phyloP scores from a whole-genome alignment of 2,113 vertebrate species.

The Osmerus mordax region DNA sequence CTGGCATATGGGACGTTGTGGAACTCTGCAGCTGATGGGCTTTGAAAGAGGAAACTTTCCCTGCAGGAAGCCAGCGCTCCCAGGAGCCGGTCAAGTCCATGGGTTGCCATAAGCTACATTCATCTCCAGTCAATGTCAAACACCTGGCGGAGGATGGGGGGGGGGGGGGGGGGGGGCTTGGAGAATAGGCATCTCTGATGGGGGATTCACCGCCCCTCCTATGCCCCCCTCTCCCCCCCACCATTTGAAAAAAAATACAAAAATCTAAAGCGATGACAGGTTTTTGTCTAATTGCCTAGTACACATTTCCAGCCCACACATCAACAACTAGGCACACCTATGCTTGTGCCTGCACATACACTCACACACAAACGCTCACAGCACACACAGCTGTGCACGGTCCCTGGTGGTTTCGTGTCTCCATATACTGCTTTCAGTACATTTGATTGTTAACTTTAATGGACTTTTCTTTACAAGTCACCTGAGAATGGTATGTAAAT shows the following conservation, averaged over 20 bases:
- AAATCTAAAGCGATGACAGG: constrained; percentile 70
- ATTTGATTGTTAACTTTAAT: constrained; percentile 71
- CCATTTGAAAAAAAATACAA: constrained; percentile 54
- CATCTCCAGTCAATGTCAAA: constrained; percentile 84
- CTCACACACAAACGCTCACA: constrained; percentile 12
- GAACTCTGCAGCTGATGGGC: constrained; percentile 74
- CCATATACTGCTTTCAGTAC: constrained; percentile 61
- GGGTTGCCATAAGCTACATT: constrained; percentile 80
- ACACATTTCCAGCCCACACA: constrained; percentile 27
- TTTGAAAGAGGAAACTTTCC: constrained; percentile 88
- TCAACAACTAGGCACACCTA: constrained; percentile 54
- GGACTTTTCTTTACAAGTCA: constrained; percentile 56
- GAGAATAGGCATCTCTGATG: constrained; percentile 72
- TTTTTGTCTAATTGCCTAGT: constrained; percentile 63
- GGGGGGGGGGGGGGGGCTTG: constrained; percentile 76
- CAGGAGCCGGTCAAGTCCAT: constrained; percentile 77
- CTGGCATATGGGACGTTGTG: constrained; percentile 73
- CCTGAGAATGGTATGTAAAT: constrained; percentile 55
- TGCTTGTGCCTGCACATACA: neutral
- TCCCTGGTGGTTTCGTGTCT: constrained; percentile 60
- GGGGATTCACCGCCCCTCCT: constrained; percentile 51
- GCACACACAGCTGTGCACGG: constrained; percentile 14
- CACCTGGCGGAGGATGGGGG: constrained; percentile 82
- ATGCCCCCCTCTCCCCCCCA: constrained; percentile 22
- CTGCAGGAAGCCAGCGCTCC: constrained; percentile 82